Evolutionary conservation across 2,888 invertebrate species (phyloP).

Genomic region (Cerastoderma edule): DNA sequence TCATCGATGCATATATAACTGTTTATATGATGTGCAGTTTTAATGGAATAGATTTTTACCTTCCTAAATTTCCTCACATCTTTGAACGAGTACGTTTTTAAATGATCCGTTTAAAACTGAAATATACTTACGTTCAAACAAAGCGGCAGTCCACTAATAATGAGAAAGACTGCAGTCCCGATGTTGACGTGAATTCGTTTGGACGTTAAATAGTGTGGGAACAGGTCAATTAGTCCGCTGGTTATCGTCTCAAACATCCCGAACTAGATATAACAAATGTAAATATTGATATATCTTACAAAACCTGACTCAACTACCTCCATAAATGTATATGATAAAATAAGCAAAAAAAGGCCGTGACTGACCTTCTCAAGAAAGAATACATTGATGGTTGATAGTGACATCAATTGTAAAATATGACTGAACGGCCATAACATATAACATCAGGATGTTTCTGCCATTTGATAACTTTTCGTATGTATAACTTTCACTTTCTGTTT

Average conservation of each 20-base stretch:
- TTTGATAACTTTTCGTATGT: too few species aligned
- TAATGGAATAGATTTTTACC: neutral
- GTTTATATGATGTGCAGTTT: neutral
- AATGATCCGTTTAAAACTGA: neutral
- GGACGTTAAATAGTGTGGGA: conserved; percentile 35
- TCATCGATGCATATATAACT: neutral
- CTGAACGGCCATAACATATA: too few species aligned
- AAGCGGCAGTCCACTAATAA: conserved; percentile 23
- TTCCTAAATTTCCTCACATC: neutral
- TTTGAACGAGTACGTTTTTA: neutral
- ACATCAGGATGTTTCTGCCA: too few species aligned
- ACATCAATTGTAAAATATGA: too few species aligned
- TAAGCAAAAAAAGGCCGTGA: too few species aligned
- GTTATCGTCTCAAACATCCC: conserved; percentile 53
- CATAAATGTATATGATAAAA: too few species aligned
- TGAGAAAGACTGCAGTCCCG: conserved; percentile 27
- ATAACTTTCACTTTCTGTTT: too few species aligned
- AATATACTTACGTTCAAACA: conserved; percentile 51
- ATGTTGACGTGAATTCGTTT: conserved; percentile 44
- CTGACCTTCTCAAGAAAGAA: too few species aligned
- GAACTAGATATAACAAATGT: conserved; percentile 46
- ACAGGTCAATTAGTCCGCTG: conserved; percentile 47
- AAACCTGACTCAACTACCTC: too few species aligned
- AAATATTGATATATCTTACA: too few species aligned
- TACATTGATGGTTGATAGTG: too few species aligned